Evolutionary conservation across 2,113 vertebrate genomes (phyloP).

Genomic region (Todiramphus saurophagus): DNA sequence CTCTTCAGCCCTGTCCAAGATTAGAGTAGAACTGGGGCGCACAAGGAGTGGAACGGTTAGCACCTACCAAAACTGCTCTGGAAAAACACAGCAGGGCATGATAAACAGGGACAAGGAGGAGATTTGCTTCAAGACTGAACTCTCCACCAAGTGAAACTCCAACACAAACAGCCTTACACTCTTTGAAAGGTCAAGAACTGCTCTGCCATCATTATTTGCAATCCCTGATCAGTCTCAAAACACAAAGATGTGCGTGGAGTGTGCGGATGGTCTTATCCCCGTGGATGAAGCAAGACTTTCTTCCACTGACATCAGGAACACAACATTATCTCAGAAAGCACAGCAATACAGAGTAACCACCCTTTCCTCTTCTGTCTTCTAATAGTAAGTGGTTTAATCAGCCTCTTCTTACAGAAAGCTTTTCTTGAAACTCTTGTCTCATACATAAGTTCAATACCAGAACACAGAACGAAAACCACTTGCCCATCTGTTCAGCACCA

Average conservation of each 20-base stretch:
- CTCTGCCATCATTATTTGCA: neutral
- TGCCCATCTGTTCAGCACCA: neutral
- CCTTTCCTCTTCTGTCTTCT: neutral
- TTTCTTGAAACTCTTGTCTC: neutral
- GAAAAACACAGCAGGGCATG: neutral
- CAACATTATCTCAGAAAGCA: neutral
- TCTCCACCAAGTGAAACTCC: neutral
- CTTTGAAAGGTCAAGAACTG: neutral
- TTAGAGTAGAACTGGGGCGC: neutral
- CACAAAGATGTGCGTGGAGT: neutral
- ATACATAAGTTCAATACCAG: neutral
- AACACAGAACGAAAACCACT: neutral
- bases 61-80: neutral
- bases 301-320: neutral
- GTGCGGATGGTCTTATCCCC: neutral
- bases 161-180: neutral
- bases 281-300: neutral
- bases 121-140: neutral
- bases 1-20: no score
- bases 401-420: neutral
- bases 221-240: neutral
- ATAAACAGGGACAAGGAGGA: neutral
- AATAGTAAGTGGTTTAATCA: neutral
- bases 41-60: neutral
- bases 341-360: neutral